Evolutionary conservation across 2,888 invertebrate genomes (phyloP).

Genomic region (Thera britannica): DNA sequence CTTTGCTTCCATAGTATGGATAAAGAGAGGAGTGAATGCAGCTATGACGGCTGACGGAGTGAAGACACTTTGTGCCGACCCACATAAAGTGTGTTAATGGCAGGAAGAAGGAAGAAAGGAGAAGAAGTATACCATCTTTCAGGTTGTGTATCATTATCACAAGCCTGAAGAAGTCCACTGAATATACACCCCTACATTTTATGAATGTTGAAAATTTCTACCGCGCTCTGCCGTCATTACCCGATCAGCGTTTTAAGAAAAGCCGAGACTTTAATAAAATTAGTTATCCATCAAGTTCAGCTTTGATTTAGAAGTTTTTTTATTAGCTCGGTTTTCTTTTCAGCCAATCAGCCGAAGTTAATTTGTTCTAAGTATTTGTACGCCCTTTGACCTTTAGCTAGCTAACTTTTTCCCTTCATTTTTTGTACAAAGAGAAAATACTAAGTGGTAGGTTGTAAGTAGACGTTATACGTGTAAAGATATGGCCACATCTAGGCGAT

Average conservation of each 20-base stretch:
- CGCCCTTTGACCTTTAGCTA: neutral
- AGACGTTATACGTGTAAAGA: too few species aligned
- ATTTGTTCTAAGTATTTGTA: slow-evolving; percentile 11
- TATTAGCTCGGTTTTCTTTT: slow-evolving; percentile 16
- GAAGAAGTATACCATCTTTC: too few species aligned
- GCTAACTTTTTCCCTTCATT: neutral
- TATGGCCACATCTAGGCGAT: too few species aligned
- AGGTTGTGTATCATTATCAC: neutral
- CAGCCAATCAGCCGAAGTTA: slow-evolving; percentile 23
- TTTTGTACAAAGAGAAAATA: neutral
- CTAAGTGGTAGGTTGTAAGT: neutral
- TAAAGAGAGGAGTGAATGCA: too few species aligned
- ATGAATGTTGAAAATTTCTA: neutral
- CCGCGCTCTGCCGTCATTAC: neutral
- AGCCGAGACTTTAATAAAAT: slow-evolving; percentile 21
- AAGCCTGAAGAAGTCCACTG: too few species aligned
- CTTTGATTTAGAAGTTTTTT: slow-evolving; percentile 26
- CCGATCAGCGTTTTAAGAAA: neutral
- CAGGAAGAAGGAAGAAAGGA: too few species aligned
- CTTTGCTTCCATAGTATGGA: too few species aligned
- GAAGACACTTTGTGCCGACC: too few species aligned
- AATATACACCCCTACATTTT: too few species aligned
- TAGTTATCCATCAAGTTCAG: slow-evolving; percentile 27
- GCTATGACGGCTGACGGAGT: too few species aligned
- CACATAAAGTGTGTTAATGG: too few species aligned